Evolutionary conservation across 1,140 invertebrate genomes (phyloP).

Genomic region (Carposina sasakii): DNA sequence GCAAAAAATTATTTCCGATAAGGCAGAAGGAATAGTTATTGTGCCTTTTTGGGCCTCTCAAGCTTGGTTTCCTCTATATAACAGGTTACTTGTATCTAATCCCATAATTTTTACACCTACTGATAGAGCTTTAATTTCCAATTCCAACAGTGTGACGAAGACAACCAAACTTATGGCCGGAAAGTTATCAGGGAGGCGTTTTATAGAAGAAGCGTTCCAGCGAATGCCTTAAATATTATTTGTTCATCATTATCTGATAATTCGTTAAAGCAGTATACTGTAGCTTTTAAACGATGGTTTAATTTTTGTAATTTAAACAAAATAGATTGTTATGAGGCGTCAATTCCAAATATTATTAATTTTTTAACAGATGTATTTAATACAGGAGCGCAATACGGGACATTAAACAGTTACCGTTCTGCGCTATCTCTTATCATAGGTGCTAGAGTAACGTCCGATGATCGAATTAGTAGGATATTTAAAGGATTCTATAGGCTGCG

Average conservation of each 20-base stretch:
- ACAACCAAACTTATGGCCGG: neutral
- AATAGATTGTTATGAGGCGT: slow-evolving; percentile 3
- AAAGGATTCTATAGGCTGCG: neutral
- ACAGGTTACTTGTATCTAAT: neutral
- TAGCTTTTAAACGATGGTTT: slow-evolving; percentile 4
- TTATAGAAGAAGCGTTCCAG: neutral
- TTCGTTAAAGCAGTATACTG: slow-evolving; percentile 2
- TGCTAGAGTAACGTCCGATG: neutral
- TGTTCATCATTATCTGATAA: neutral
- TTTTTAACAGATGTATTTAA: neutral
- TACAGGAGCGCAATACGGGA: neutral
- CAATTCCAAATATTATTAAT: neutral
- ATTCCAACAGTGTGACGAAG: neutral
- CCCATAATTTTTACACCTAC: neutral
- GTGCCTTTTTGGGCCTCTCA: neutral
- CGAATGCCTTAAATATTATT: neutral
- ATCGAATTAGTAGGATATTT: neutral
- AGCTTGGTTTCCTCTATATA: neutral
- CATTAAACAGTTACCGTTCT: neutral
- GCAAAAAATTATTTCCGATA: neutral
- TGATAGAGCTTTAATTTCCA: neutral
- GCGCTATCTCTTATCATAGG: neutral
- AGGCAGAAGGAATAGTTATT: neutral
- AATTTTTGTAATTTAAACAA: slow-evolving; percentile 2
- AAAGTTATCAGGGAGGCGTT: neutral